Evolutionary conservation across 2,113 vertebrate genomes (phyloP).

Genomic region (Oreocharis arfaki): DNA sequence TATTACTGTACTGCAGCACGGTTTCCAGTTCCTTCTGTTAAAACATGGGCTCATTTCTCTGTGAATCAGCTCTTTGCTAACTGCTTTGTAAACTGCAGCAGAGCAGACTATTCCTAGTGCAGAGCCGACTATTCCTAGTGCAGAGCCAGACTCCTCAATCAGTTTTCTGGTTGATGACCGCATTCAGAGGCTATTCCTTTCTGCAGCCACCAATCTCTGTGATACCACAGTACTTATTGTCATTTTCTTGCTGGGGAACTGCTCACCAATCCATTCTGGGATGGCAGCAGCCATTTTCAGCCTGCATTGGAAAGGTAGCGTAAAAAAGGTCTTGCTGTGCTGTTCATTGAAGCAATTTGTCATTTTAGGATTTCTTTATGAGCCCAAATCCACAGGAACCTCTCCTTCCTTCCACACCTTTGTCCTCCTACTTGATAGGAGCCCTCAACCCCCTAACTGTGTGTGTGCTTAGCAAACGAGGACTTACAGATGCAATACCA

Average conservation of each 20-base stretch:
- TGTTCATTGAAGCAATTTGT: background rate
- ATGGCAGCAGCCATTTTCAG: background rate
- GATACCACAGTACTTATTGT: background rate
- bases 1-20: fast-evolving
- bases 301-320: background rate
- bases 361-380: background rate
- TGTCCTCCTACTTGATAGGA: background rate
- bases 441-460: background rate
- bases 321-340: background rate
- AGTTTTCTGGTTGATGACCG: background rate
- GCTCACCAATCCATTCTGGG: background rate
- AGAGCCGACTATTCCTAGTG: background rate
- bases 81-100: background rate
- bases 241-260: background rate
- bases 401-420: background rate
- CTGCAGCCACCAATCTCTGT: background rate
- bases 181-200: background rate
- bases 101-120: background rate
- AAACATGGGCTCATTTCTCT: background rate
- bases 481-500: background rate
- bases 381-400: background rate
- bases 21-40: background rate
- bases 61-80: slow-evolving; percentile 20
- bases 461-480: background rate
- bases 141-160: background rate